phyloP scores from a whole-genome alignment of 1,140 invertebrate genomes.

The Calephelis virginiensis region DNA sequence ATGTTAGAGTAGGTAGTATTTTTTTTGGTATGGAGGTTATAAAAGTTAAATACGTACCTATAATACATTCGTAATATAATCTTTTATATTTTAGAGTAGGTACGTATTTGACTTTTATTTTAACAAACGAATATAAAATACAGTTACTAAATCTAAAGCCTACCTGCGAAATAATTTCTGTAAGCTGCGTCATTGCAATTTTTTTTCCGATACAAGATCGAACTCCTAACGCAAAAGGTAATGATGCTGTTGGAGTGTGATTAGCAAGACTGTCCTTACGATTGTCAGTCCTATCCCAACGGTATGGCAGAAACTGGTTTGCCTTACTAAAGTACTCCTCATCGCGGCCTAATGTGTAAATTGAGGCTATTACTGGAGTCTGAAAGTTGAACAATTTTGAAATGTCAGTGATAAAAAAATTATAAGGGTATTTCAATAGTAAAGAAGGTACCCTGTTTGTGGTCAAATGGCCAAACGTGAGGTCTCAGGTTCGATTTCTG shows the following conservation, averaged over 20 bases:
- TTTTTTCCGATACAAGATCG: conserved; percentile 90
- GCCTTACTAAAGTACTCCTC: conserved; percentile 84
- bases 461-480: too few relatives aligned
- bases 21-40: too few relatives aligned
- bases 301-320: conserved; percentile 84
- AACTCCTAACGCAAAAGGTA: conserved; percentile 90
- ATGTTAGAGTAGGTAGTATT: too few relatives aligned
- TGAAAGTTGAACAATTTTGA: conserved; percentile 56
- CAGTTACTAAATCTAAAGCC: conserved; percentile 13
- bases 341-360: conserved; percentile 89
- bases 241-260: conserved; percentile 82
- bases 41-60: too few relatives aligned
- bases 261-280: conserved; percentile 56
- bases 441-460: too few relatives aligned
- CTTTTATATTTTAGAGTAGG: too few relatives aligned
- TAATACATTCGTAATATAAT: too few relatives aligned
- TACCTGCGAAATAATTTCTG: conserved; percentile 82
- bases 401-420: too few relatives aligned
- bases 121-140: too few relatives aligned
- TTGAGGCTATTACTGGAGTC: conserved; percentile 88
- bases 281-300: conserved; percentile 83
- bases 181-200: conserved; percentile 87
- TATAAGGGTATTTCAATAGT: too few relatives aligned
- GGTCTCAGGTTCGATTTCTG: too few relatives aligned
- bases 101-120: too few relatives aligned